phyloP scores from a whole-genome alignment of 23 tunicate species.

The Styela clava region DNA sequence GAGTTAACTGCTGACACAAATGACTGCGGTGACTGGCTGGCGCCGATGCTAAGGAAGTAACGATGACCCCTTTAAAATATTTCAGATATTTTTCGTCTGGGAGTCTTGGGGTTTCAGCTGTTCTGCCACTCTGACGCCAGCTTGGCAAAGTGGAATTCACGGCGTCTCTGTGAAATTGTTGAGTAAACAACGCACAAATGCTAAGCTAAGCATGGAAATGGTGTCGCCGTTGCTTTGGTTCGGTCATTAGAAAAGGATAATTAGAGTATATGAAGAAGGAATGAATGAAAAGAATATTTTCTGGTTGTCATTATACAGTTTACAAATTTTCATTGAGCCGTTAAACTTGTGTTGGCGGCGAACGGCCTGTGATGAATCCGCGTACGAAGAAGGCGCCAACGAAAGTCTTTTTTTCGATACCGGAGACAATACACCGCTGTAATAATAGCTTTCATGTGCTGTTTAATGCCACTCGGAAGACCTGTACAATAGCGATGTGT shows the following conservation, averaged over 20 bases:
- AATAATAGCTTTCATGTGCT: constrained; percentile 15
- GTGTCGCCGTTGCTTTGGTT: not conserved
- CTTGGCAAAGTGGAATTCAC: not conserved
- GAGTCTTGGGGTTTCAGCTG: not conserved
- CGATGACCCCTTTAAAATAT: not conserved
- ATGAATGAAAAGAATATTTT: not conserved
- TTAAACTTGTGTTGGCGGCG: not conserved
- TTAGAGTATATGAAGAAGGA: not conserved
- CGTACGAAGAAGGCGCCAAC: constrained; percentile 8
- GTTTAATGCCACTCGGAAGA: constrained; percentile 15
- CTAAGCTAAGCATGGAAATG: not conserved
- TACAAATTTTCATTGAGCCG: not conserved
- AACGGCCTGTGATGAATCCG: not conserved
- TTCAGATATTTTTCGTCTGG: not conserved
- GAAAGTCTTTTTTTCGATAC: not conserved
- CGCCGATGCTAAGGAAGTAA: not conserved
- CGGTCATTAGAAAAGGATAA: not conserved
- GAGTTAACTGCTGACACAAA: not conserved
- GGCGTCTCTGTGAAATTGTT: not conserved
- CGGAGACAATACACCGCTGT: not conserved
- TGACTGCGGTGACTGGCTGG: not conserved
- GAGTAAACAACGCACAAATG: not conserved
- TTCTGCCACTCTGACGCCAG: not conserved
- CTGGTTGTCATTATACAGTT: not conserved
- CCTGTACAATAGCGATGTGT: not conserved